Conservation (phyloP, 2,797 vertebrate genomes). For the Corythornis leucogaster region DNA sequence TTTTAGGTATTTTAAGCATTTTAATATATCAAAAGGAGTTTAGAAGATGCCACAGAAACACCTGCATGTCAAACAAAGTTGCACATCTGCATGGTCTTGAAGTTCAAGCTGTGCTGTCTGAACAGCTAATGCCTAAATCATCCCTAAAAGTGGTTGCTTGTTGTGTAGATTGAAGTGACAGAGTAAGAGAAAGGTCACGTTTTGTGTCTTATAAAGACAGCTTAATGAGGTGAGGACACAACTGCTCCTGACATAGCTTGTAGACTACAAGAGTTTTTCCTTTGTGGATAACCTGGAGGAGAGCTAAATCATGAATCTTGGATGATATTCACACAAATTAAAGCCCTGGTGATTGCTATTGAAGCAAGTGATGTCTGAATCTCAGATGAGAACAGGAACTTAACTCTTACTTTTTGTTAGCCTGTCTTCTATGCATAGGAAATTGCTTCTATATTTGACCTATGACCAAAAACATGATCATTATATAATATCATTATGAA, state of each 20-base stretch:
- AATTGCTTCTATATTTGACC: neutral
- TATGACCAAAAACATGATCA: neutral
- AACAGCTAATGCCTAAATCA: neutral
- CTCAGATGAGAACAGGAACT: neutral
- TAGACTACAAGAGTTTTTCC: neutral
- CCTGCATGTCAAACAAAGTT: neutral
- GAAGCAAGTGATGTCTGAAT: neutral
- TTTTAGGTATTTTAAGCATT: neutral
- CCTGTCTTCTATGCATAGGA: neutral
- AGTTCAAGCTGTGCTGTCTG: neutral
- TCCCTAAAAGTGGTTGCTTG: neutral
- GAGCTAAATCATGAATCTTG: neutral
- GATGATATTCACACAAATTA: neutral
- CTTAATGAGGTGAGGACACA: neutral
- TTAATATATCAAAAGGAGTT: neutral
- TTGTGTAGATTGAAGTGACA: neutral
- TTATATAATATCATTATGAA: neutral
- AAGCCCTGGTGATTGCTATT: neutral
- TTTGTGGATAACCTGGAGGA: neutral
- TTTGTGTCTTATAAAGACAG: neutral
- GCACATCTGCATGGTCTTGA: neutral
- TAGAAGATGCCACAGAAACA: neutral
- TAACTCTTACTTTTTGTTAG: neutral
- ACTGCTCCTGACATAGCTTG: neutral
- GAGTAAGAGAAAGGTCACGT: neutral